A percentile compares a stretch with the other conserved stretches of the same genome.
Conservation (phyloP, 1,140 invertebrate genomes). For the Carposina sasakii region DNA sequence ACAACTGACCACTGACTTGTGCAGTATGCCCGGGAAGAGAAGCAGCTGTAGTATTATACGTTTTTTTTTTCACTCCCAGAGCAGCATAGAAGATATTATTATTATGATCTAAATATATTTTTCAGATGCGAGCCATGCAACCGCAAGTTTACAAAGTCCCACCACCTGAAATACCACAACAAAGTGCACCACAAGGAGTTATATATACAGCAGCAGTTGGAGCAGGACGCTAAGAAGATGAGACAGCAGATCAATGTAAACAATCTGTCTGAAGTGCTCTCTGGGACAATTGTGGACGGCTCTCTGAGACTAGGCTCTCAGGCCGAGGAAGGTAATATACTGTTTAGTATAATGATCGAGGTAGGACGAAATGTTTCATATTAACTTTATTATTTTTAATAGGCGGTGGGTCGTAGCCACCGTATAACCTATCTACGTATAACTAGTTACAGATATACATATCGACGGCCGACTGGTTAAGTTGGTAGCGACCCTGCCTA, state of each 20-base stretch:
- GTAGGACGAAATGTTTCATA: no score
- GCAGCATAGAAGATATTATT: slow-evolving; percentile 78
- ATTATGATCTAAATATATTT: slow-evolving; percentile 25
- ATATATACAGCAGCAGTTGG: slow-evolving; percentile 61
- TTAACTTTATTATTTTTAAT: no score
- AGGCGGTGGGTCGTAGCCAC: no score
- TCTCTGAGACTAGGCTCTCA: slow-evolving; percentile 42
- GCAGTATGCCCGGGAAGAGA: no score
- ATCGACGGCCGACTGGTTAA: no score
- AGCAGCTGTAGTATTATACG: no score
- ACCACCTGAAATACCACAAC: slow-evolving; percentile 71
- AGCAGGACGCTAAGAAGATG: slow-evolving; percentile 60
- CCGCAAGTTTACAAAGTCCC: slow-evolving; percentile 70
- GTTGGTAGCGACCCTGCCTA: no score
- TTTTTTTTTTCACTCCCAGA: no score
- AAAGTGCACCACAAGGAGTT: slow-evolving; percentile 70
- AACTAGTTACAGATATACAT: no score
- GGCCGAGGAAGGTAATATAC: slow-evolving; percentile 34
- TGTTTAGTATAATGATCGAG: neutral
- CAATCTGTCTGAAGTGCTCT: slow-evolving; percentile 42
- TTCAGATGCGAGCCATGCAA: slow-evolving; percentile 61
- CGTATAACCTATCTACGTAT: no score
- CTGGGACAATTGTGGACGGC: slow-evolving; percentile 54
- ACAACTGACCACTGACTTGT: no score
- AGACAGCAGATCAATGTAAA: slow-evolving; percentile 52